Evolutionary conservation across 2,888 invertebrate genomes (phyloP).

Genomic region (Rhagonycha lutea): DNA sequence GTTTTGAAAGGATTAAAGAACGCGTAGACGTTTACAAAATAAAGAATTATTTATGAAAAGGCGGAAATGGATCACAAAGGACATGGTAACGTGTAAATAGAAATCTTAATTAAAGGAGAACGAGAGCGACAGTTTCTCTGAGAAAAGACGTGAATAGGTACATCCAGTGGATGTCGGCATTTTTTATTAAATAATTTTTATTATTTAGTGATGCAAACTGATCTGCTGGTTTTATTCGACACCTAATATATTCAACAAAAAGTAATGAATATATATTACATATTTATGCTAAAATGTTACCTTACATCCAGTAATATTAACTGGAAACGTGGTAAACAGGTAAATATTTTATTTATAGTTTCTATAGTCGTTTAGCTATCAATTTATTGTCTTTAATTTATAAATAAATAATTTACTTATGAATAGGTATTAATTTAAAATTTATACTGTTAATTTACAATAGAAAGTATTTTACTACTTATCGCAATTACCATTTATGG

Average conservation of each 20-base stretch:
- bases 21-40: constrained; percentile 38
- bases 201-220: neutral
- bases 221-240: constrained; percentile 3
- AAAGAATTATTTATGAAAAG: constrained; percentile 39
- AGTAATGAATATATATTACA: constrained; percentile 3
- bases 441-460: neutral
- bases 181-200: neutral
- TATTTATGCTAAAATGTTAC: neutral
- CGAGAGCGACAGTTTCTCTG: constrained; percentile 17
- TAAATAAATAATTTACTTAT: neutral
- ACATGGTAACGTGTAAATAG: constrained; percentile 30
- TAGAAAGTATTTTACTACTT: neutral
- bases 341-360: neutral
- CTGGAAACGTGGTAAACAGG: neutral
- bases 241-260: constrained; percentile 1
- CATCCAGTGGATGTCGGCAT: constrained; percentile 7
- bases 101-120: constrained; percentile 33
- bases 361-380: neutral
- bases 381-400: neutral
- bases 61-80: constrained; percentile 30
- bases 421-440: neutral
- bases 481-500: neutral
- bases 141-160: constrained; percentile 12
- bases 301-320: neutral
- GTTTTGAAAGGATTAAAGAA: constrained; percentile 35